Conservation (phyloP, 1,140 invertebrate genomes). For the Formica exsecta region DNA sequence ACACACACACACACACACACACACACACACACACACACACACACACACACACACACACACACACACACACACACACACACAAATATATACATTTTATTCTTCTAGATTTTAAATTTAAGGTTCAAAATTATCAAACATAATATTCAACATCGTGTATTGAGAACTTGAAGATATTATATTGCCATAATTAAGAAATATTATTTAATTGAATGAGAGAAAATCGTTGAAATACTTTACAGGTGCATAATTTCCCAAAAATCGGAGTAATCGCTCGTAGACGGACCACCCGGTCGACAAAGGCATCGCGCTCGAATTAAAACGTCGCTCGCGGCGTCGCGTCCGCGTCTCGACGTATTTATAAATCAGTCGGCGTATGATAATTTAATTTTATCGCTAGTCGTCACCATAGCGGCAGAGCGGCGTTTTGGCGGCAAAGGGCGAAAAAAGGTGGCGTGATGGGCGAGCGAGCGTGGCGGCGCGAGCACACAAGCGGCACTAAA, state of each 20-base stretch:
- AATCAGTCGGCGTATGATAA: slow-evolving; percentile 60
- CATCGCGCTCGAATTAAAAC: slow-evolving; percentile 53
- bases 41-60: too few species aligned
- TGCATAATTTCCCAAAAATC: not conserved
- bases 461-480: slow-evolving; percentile 59
- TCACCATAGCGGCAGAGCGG: slow-evolving; percentile 57
- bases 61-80: too few species aligned
- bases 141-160: not conserved
- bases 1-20: too few species aligned
- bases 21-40: too few species aligned
- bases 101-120: not conserved
- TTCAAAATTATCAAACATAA: not conserved
- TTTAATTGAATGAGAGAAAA: not conserved
- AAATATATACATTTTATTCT: too few species aligned
- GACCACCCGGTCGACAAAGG: slow-evolving; percentile 32
- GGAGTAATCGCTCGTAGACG: not conserved
- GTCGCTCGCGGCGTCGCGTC: slow-evolving; percentile 19
- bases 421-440: slow-evolving; percentile 46
- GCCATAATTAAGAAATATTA: not conserved
- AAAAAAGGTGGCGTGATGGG: slow-evolving; percentile 50
- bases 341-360: slow-evolving; percentile 56
- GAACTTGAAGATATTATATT: not conserved
- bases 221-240: not conserved
- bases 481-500: slow-evolving; percentile 74
- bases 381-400: slow-evolving; percentile 65